Evolutionary conservation across 2,113 vertebrate species (phyloP).

Genomic region (Mustela lutreola): DNA sequence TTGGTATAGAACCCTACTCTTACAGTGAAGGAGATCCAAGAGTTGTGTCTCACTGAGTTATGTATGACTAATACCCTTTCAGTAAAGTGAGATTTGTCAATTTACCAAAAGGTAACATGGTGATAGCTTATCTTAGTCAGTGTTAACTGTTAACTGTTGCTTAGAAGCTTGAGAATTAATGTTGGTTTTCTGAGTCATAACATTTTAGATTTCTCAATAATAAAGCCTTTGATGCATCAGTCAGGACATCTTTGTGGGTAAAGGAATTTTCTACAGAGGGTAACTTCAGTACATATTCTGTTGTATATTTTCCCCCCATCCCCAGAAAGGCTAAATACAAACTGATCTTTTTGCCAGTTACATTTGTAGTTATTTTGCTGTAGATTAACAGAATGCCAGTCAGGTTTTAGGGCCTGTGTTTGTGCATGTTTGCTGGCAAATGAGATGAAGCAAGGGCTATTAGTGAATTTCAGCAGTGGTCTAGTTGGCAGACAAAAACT

Average conservation of each 20-base stretch:
- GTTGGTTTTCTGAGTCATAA: conserved; percentile 60
- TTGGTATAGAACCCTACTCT: neutral
- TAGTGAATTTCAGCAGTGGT: conserved; percentile 49
- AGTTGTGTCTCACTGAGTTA: neutral
- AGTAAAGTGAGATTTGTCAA: conserved; percentile 42
- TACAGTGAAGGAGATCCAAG: neutral
- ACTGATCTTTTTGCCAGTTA: conserved; percentile 12
- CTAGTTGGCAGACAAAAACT: conserved; percentile 6
- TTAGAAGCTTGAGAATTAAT: conserved; percentile 61
- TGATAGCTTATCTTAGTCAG: conserved; percentile 20
- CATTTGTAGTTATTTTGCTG: conserved; percentile 55
- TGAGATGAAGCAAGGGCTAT: neutral
- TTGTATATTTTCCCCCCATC: neutral
- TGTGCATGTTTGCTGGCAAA: conserved; percentile 23
- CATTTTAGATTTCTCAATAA: conserved; percentile 33
- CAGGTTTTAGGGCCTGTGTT: neutral
- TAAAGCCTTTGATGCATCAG: conserved; percentile 1
- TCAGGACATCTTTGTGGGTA: conserved; percentile 28
- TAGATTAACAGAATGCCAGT: conserved; percentile 13
- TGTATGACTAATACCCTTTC: conserved; percentile 23
- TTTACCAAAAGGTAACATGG: neutral
- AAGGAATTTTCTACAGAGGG: neutral
- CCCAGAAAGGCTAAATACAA: conserved; percentile 37
- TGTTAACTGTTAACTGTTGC: conserved; percentile 65
- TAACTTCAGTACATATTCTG: conserved; percentile 20